phyloP scores from a whole-genome alignment of 2,797 vertebrate genomes.

The Aphelocoma californica region DNA sequence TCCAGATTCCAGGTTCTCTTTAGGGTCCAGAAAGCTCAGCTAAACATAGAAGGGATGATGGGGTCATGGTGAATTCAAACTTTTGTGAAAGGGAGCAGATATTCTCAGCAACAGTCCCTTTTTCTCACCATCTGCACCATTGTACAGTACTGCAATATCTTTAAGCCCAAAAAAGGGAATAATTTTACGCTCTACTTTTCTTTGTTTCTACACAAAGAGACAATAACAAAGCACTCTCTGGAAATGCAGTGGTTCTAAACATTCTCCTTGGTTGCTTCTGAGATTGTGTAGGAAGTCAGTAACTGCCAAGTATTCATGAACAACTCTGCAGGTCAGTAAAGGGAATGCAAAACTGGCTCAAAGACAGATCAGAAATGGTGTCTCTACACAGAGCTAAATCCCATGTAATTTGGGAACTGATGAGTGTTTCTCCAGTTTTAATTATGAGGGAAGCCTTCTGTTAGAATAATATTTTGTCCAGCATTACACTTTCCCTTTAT shows the following conservation, averaged over 20 bases:
- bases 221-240: not conserved
- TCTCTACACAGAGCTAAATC: not conserved
- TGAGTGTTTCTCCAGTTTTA: not conserved
- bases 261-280: not conserved
- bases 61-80: not conserved
- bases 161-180: not conserved
- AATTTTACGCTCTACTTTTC: not conserved
- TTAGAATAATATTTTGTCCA: not conserved
- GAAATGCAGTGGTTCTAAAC: not conserved
- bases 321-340: not conserved
- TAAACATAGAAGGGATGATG: not conserved
- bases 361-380: not conserved
- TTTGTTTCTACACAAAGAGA: not conserved
- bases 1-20: not conserved
- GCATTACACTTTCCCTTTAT: not conserved
- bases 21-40: not conserved
- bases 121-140: not conserved
- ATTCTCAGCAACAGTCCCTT: not conserved
- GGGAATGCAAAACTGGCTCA: not conserved
- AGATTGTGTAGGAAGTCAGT: not conserved
- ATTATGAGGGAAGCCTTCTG: not conserved
- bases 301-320: not conserved
- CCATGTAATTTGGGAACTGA: not conserved
- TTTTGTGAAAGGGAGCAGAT: not conserved
- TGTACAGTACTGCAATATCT: not conserved